phyloP scores from a whole-genome alignment of 1,140 invertebrate genomes.

The Drosophila miranda region DNA sequence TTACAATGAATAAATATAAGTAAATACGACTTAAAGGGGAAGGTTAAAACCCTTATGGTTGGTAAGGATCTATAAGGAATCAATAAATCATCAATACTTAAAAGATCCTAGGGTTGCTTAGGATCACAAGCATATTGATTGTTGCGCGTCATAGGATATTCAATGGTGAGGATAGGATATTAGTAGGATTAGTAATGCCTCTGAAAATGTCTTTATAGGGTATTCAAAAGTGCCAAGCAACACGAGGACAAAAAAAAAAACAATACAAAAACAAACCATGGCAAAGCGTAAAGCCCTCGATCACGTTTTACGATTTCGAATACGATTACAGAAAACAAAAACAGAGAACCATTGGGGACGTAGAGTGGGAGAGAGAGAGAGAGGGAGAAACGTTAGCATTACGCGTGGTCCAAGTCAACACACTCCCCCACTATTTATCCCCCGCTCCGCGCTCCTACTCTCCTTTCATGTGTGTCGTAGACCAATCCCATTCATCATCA shows the following conservation, averaged over 20 bases:
- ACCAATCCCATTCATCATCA: constrained; percentile 69
- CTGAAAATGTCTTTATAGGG: constrained; percentile 16
- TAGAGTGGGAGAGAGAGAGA: constrained; percentile 1
- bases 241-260: constrained; percentile 39
- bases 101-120: too few relatives aligned
- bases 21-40: too few relatives aligned
- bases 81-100: too few relatives aligned
- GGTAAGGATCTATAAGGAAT: too few relatives aligned
- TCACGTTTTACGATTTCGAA: constrained; percentile 76
- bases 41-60: too few relatives aligned
- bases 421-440: constrained; percentile 3
- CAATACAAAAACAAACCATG: constrained; percentile 44
- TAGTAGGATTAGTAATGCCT: too few relatives aligned
- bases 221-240: constrained; percentile 48
- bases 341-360: constrained; percentile 8
- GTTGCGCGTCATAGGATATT: too few relatives aligned
- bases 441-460: not conserved
- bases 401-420: constrained; percentile 65
- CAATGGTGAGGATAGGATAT: too few relatives aligned
- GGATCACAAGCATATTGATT: too few relatives aligned
- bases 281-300: constrained; percentile 71
- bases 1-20: too few relatives aligned
- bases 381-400: constrained; percentile 46
- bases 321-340: constrained; percentile 63
- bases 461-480: constrained; percentile 25